Conservation (phyloP, 1,140 invertebrate genomes). For the Ostrea edulis region DNA sequence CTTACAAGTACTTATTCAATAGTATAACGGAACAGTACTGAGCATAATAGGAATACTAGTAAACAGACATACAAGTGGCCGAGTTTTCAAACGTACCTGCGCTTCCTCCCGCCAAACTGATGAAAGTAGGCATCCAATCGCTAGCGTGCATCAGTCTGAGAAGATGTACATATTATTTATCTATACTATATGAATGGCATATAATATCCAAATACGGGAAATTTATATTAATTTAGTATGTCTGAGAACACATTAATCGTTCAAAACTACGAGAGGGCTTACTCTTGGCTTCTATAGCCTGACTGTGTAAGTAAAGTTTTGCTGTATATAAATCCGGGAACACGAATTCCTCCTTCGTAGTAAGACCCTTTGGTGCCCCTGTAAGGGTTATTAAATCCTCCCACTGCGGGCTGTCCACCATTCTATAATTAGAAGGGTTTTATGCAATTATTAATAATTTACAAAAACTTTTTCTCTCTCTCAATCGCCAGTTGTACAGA, state of each 20-base stretch:
- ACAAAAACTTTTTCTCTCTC: no score
- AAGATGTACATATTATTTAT: not conserved
- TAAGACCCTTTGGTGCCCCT: conserved; percentile 31
- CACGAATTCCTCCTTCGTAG: conserved; percentile 41
- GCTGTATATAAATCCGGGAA: conserved; percentile 35
- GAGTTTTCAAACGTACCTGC: not conserved
- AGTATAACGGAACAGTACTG: no score
- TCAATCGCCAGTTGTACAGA: no score
- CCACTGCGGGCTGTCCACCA: not conserved
- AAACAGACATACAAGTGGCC: no score
- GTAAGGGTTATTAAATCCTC: conserved; percentile 37
- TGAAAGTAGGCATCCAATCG: conserved; percentile 8
- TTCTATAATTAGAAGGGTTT: not conserved
- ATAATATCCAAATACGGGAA: no score
- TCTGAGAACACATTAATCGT: no score
- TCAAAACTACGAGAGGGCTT: no score
- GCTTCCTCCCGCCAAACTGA: conserved; percentile 20
- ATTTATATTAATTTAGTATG: no score
- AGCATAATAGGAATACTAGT: no score
- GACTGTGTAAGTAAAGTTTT: conserved; percentile 1
- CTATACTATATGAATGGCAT: no score
- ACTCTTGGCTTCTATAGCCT: conserved; percentile 26
- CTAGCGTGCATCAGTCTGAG: conserved; percentile 3
- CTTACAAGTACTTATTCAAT: no score
- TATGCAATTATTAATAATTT: no score